Evolutionary conservation across 2,797 vertebrate genomes (phyloP).

Genomic region (Karalla daura): DNA sequence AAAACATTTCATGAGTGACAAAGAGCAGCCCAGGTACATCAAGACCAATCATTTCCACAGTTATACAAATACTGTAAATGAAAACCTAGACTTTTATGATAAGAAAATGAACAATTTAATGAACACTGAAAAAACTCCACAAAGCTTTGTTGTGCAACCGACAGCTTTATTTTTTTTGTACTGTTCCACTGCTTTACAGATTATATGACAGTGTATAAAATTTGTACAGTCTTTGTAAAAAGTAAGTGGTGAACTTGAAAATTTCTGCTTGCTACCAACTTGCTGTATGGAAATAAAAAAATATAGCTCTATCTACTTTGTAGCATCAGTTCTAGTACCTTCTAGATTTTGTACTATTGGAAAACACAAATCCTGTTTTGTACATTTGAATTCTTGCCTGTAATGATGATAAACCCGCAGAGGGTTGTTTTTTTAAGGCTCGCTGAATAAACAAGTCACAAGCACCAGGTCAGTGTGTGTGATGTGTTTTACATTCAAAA

Average conservation of each 20-base stretch:
- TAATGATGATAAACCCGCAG: conserved; percentile 54
- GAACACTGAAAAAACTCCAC: conserved; percentile 29
- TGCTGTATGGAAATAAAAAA: conserved; percentile 54
- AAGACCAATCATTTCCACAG: neutral
- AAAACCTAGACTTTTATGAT: conserved; percentile 18
- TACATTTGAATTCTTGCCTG: conserved; percentile 72
- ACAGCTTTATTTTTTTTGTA: conserved; percentile 72
- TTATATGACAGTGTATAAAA: conserved; percentile 61
- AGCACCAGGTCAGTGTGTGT: conserved; percentile 40
- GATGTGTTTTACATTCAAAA: conserved; percentile 26
- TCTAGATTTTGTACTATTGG: conserved; percentile 76
- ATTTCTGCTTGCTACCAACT: conserved; percentile 70
- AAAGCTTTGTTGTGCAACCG: conserved; percentile 55
- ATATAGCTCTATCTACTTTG: conserved; percentile 61
- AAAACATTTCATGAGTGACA: neutral
- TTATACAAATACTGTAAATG: neutral
- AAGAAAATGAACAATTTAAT: conserved; percentile 20
- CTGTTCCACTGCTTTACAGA: conserved; percentile 55
- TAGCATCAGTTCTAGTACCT: conserved; percentile 71
- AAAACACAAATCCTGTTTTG: conserved; percentile 66
- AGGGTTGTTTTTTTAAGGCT: conserved; percentile 62
- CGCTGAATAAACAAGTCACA: conserved; percentile 67
- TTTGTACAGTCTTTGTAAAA: conserved; percentile 73
- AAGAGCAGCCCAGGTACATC: neutral
- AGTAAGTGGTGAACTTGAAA: conserved; percentile 57